phyloP scores from a whole-genome alignment of 2,113 vertebrate genomes.

The Scolopax mira region DNA sequence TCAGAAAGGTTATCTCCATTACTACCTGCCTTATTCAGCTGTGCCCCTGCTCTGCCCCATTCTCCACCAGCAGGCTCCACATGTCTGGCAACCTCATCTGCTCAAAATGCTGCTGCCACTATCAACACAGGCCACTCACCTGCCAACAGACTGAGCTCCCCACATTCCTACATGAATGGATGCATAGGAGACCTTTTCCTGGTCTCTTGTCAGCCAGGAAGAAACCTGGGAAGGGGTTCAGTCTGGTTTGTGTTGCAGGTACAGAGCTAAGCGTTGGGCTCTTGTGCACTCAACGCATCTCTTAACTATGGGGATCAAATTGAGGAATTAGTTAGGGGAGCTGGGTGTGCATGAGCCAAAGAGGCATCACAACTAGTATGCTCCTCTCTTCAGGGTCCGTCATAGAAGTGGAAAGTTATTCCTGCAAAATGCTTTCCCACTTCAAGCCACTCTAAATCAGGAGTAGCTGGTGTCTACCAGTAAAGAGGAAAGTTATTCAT shows the following conservation, averaged over 20 bases:
- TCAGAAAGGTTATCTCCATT: not conserved
- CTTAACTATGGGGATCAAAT: too few relatives aligned
- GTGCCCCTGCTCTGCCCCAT: not conserved
- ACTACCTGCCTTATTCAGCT: not conserved
- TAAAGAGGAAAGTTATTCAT: not conserved
- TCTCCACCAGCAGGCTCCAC: not conserved
- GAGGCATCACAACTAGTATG: not conserved
- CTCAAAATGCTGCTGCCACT: not conserved
- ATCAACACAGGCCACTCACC: not conserved
- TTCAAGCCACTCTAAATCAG: not conserved
- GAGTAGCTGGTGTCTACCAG: not conserved
- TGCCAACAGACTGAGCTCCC: not conserved
- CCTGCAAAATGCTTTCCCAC: not conserved
- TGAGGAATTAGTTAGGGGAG: not conserved
- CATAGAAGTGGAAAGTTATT: not conserved
- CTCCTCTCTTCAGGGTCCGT: not conserved
- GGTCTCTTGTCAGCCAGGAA: not conserved
- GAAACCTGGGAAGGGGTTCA: not conserved
- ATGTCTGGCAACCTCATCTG: not conserved
- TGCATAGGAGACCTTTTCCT: not conserved
- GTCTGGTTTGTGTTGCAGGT: not conserved
- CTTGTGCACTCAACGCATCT: not conserved
- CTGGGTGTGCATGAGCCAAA: not conserved
- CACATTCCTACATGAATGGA: not conserved
- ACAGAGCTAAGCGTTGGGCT: not conserved